These are phyloP conservation scores for Ploceus nigricollis DNA, from an alignment of 2,113 vertebrate genomes.

Conservation along the genomic window DNA sequence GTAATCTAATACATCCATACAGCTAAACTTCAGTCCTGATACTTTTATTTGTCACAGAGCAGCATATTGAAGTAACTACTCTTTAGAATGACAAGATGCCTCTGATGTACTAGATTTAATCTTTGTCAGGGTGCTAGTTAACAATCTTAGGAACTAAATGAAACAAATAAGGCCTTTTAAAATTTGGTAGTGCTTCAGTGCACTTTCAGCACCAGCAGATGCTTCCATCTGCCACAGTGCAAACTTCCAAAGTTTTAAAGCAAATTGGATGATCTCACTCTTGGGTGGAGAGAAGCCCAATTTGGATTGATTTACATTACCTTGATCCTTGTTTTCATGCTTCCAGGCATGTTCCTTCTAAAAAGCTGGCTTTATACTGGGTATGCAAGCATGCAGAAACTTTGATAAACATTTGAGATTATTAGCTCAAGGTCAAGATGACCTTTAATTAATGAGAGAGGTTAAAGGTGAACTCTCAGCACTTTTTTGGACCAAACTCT, in stretches of 20 bases:
- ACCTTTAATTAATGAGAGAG: not conserved
- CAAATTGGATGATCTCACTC: not conserved
- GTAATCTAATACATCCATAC: not conserved
- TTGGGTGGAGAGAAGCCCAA: not conserved
- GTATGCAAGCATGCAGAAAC: not conserved
- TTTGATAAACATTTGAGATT: not conserved
- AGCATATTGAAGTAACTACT: not conserved
- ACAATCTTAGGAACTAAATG: not conserved
- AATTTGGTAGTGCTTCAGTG: not conserved
- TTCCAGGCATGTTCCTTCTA: not conserved
- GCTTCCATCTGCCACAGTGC: not conserved
- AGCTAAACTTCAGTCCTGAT: not conserved
- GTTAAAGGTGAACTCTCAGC: not conserved
- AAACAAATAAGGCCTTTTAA: not conserved
- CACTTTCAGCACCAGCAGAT: not conserved
- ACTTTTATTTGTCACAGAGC: not conserved
- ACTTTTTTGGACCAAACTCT: not conserved
- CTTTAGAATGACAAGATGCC: not conserved
- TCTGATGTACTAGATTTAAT: not conserved
- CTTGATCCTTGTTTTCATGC: not conserved
- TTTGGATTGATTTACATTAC: not conserved
- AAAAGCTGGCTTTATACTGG: not conserved
- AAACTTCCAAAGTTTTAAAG: not conserved
- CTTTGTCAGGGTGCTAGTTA: not conserved
- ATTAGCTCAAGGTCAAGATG: not conserved